Evolutionary conservation across 2,797 vertebrate genomes (phyloP), one percentile per base, ranked within the genome.

Genomic region (Oceanodroma leucorhoa): DNA sequence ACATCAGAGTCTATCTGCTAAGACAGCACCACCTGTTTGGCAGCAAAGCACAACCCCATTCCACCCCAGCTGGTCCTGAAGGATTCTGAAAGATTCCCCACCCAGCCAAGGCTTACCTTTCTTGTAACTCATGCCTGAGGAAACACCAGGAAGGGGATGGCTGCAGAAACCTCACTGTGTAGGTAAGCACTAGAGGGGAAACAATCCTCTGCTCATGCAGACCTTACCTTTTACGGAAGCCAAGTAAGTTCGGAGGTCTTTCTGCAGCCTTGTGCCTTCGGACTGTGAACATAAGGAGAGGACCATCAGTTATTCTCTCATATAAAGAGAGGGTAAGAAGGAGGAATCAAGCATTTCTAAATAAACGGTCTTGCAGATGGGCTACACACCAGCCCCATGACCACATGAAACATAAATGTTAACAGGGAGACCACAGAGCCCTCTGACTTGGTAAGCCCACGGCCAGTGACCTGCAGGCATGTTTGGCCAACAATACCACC

Each of bases 181-280:
- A 53, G 34, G 21, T 7, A 13, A 71, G 29, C 10, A 16, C 40
- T 27, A 41, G n/a, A 67, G 32, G 27, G 21, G 5, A 89, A 58
- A 72, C 13, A n/a, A 34, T 29, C 4, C 34, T 43, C 55, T 73
- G 71, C 20, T 57, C 34, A 5, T 9, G 20, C 43, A 90, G 69
- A 51, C 16, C 72, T 95, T 97, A 99, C 99, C 98, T 98, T 99
- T 99, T 32, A 99, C 98, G 0, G 99, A 98, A 11, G 96, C 58
- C 97, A 99, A 64, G 93, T 99, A 99, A 29, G 98, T 98, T 64
- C 98, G 98, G 65, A 99, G 97, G 95, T 99, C 99, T 88, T 98
- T 99, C 97, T 99, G 99, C 93, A 99, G 97, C 93, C 99, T 99
- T 14, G 96, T 97, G 83, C 99, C 99, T 97, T 99, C 99, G 0